Evolutionary conservation across 2,113 vertebrate species (phyloP), one percentile per base, ranked within the genome.

Genomic region (Pardalotus punctatus): DNA sequence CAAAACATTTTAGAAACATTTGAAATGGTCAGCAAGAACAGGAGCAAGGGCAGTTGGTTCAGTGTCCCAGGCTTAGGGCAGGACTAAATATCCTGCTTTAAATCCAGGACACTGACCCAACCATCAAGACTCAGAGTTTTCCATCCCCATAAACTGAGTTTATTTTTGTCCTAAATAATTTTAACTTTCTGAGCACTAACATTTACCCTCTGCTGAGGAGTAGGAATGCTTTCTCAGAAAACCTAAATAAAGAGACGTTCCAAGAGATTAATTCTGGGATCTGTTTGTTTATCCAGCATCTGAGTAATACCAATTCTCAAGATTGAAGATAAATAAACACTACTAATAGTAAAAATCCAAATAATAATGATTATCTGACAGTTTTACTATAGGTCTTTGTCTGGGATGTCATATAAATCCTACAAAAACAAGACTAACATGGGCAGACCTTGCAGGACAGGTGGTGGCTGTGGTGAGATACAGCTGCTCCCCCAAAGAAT

Each of bases 101-200:
- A 71, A 40, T 13, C 19, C 1, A 0, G 40, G 42, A 66, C 47
- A 48, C 31, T 64, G 82, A 83, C 45, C 67, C 67, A 81, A 33
- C 12, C 25, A 51, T 38, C 48, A 70, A 24, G 54, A 56, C 56
- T 66, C 24, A 8, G 61, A 72, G 58, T 91, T 80, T 74, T 89
- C n/a, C 72, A 71, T 67, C 51, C 11, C 22, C 71, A 89, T 74
- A 76, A 85, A 77, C 12, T 14, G 28, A 64, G 76, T 95, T 96
- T 93, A 84, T 97, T 97, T 96, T 94, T 88, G 61, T 96, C 88
- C 78, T 67, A 54, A 50, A 71, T 88, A 72, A 95, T 91, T 94
- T 92, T 86, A 96, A 93, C 86, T 79, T 70, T 58, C 82, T 78
- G 82, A 93, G 22, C 54, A 85, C 73, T 84, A 88, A 93, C 71